Conservation (phyloP, 2,797 vertebrate species). For the Microchirus variegatus region DNA sequence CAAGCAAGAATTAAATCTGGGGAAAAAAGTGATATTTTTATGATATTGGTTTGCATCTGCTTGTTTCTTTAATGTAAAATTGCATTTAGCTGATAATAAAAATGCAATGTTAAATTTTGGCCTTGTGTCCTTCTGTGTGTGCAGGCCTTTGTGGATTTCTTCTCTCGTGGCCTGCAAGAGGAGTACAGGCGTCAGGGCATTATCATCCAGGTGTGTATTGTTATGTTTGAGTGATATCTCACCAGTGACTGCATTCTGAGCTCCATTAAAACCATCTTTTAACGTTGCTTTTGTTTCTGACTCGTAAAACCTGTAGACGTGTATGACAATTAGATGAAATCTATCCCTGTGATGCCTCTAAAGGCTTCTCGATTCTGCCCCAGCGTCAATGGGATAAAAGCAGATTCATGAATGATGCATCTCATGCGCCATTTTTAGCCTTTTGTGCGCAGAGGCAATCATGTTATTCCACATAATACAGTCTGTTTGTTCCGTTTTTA, state of each 20-base stretch:
- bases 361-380: neutral
- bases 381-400: neutral
- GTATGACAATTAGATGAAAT: neutral
- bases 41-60: neutral
- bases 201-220: constrained; percentile 89
- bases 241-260: neutral
- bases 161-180: constrained; percentile 89
- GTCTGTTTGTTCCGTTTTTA: constrained; percentile 52
- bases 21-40: neutral
- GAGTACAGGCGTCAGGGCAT: constrained; percentile 93
- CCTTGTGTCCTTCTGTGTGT: constrained; percentile 15
- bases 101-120: too few relatives aligned
- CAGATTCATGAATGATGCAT: neutral
- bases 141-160: constrained; percentile 95
- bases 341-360: neutral
- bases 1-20: neutral
- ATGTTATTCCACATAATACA: constrained; percentile 11
- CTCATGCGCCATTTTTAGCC: neutral
- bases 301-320: neutral
- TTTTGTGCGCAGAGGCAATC: constrained; percentile 2
- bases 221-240: neutral
- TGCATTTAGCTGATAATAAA: too few relatives aligned
- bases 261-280: too few relatives aligned
- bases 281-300: neutral
- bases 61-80: neutral